Base-by-base conservation (phyloP, 1,140 invertebrate genomes). In the Drosophila pandora region DNA sequence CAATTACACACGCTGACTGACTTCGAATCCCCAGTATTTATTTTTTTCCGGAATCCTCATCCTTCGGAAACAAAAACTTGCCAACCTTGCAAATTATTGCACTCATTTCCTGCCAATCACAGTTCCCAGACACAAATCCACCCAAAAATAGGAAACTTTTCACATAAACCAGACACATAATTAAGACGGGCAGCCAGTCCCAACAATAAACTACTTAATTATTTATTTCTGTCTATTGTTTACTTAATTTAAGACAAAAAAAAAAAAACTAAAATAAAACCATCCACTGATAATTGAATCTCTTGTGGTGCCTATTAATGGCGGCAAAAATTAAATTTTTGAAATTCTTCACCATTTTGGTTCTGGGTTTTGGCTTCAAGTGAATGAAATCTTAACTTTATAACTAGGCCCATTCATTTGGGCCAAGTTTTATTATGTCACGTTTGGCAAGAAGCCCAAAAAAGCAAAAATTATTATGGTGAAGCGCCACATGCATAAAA, bases 51-150 rank as follows among this genome's bases (percentile, higher is more conserved):
- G 12, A 37, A 47, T 1, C 21, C n/a, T 4, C 7, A 3, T 60
- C 10, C 13, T 17, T 13, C 5, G 23, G 5, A n/a, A 23, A 8
- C 43, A 6, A 45, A 49, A 61, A 52, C 30, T 62, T 49, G 68
- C 55, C 12, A 48, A 28, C 32, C 30, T 72, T 73, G 68, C 65
- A 57, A 59, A 71, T 70, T 70, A 71, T 59, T 52, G 55, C 65
- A 58, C 28, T 47, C 45, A 71, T 71, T 71, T 71, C 22, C 53
- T n/a, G 65, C 28, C 65, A 58, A 71, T 70, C 65, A 71, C 54
- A 13, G 43, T 34, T 2, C 9, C 21, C 34, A 12, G 10, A 17
- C 25, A 17, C n/a, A 58, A 25, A 49, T 23, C 8, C 6, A 9
- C 25, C 10, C n/a, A 58, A 25, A 49, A 47, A 13, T 2, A 9